Percentiles rank a stretch among this genome's conserved stretches.
These are phyloP conservation scores for Chauna torquata DNA, from an alignment of 2,113 vertebrate species.

Conservation along the genomic window DNA sequence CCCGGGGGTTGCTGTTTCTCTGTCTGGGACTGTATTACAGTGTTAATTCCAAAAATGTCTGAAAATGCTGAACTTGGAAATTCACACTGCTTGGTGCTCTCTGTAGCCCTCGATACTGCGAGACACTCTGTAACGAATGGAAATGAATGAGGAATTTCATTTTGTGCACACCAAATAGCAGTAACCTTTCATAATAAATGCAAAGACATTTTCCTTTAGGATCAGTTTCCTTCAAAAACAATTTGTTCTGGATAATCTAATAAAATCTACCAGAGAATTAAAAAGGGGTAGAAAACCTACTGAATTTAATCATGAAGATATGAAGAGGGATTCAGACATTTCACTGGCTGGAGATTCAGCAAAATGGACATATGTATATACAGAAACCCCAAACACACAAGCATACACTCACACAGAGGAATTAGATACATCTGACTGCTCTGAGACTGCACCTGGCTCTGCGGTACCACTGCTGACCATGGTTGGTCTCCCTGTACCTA, in stretches of 20 bases:
- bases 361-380: not conserved
- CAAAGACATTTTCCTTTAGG: not conserved
- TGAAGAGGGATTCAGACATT: not conserved
- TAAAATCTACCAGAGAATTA: not conserved
- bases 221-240: not conserved
- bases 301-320: not conserved
- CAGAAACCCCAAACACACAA: not conserved
- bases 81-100: fast-evolving
- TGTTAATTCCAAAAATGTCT: not conserved
- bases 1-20: not conserved
- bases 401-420: fast-evolving
- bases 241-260: not conserved
- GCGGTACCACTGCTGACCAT: fast-evolving
- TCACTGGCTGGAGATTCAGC: not conserved
- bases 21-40: not conserved
- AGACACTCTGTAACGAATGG: not conserved
- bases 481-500: fast-evolving
- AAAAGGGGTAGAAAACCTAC: not conserved
- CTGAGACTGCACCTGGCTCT: fast-evolving
- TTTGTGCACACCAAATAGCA: not conserved
- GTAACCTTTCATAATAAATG: conserved; percentile 3
- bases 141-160: not conserved
- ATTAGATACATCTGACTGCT: not conserved
- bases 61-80: not conserved
- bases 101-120: fast-evolving